Evolutionary conservation across 2,113 vertebrate genomes (phyloP).

Genomic region (Triplophysa siluroides): DNA sequence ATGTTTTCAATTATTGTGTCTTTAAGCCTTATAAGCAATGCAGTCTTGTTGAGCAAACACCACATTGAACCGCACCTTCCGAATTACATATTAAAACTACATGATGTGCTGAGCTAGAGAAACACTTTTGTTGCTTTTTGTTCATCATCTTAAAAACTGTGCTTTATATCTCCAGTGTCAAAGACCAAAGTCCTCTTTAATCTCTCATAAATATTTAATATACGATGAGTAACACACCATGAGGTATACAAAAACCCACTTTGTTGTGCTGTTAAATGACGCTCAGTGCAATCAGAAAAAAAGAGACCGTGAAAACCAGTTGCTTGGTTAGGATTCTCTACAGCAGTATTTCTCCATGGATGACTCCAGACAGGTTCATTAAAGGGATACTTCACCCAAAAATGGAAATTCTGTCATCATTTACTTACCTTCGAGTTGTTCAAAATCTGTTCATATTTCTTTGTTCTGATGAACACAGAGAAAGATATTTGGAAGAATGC

Average conservation of each 20-base stretch:
- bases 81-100: background rate
- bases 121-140: slow-evolving; percentile 39
- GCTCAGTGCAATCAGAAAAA: slow-evolving; percentile 64
- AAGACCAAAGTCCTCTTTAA: slow-evolving; percentile 57
- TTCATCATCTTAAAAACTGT: slow-evolving; percentile 24
- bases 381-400: background rate
- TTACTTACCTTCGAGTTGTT: no score
- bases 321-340: slow-evolving; percentile 63
- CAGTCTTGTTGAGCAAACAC: background rate
- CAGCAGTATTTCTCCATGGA: slow-evolving; percentile 58
- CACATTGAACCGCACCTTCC: slow-evolving; percentile 4
- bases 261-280: slow-evolving; percentile 66
- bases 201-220: slow-evolving; percentile 52
- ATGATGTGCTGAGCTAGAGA: background rate
- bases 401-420: no score
- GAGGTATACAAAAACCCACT: slow-evolving; percentile 60
- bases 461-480: no score
- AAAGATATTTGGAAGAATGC: no score
- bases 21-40: background rate
- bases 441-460: no score
- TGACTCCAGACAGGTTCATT: slow-evolving; percentile 47
- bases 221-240: slow-evolving; percentile 58
- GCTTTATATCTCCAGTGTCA: slow-evolving; percentile 41
- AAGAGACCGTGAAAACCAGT: slow-evolving; percentile 57
- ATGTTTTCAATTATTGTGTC: background rate